Base-by-base conservation (phyloP, 2,888 invertebrate genomes). In the Lasioglossum leucozonium region DNA sequence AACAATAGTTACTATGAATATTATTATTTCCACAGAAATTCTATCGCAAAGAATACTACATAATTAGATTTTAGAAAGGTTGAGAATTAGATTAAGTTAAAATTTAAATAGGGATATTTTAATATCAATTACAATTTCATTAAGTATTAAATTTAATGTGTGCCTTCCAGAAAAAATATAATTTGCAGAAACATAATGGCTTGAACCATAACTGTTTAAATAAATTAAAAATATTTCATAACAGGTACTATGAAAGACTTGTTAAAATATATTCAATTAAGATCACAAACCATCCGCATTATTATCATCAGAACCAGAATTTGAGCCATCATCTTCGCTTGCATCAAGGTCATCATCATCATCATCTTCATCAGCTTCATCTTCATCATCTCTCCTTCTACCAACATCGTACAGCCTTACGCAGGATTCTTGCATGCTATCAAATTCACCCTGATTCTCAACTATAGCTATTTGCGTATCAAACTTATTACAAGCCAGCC, bases 391-490 rank as follows among this genome's bases (percentile, higher is more conserved):
- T 91, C 98, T 96, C 93, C 97, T 96, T 87, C 98, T 96, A 1
- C 99, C 99, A 34, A 99, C 98, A 93, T 99, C 99, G 95, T 99
- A 99, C 22, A 99, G 95, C 91, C 98, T 97, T 81, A 99, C 98
- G 88, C 98, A 97, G 3, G 98, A 98, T 95, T 99, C 99, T 93
- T 98, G 98, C 87, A 98, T 97, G 86, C 97, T 97, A 83, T 98
- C 97, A 93, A 97, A 98, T 90, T 97, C 97, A 0, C 98, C 97
- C 93, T 97, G 96, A 95, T 98, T 98, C 96, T 99, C 99, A 0
- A 99, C 98, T 0, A 99, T 96, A 0, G 98, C 98, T 87, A 99
- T 97, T 95, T 98, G 98, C 47, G 97, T 97, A 91, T 99, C 99
- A 93, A 96, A 97, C 72, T 97, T 96, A 91, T 98, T 98, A 82